Evolutionary conservation across 2,113 vertebrate species (phyloP).

Genomic region (Canis aureus): DNA sequence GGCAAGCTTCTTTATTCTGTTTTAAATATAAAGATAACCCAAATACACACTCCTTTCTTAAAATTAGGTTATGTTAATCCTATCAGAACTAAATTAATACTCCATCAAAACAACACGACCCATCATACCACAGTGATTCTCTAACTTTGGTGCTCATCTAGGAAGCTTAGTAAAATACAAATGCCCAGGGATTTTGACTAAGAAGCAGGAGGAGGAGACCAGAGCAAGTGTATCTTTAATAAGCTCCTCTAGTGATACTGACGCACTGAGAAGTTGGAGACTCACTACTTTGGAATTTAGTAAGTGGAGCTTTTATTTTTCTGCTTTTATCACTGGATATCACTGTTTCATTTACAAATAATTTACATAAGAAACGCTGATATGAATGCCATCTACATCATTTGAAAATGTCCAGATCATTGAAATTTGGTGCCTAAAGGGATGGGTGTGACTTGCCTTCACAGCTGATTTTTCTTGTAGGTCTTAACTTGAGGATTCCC

Average conservation of each 20-base stretch:
- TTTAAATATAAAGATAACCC: conserved; percentile 19
- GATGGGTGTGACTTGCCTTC: not conserved
- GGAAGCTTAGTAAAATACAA: not conserved
- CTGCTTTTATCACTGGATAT: not conserved
- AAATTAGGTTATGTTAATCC: conserved; percentile 33
- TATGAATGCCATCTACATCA: not conserved
- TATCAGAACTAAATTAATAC: not conserved
- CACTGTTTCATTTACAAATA: conserved; percentile 43
- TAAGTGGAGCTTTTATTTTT: conserved; percentile 8
- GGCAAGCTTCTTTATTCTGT: conserved; percentile 23
- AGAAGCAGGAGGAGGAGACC: not conserved
- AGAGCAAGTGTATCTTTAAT: not conserved
- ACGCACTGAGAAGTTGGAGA: not conserved
- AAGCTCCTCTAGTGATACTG: not conserved
- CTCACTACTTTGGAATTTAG: not conserved
- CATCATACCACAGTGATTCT: not conserved
- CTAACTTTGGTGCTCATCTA: not conserved
- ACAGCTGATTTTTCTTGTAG: conserved; percentile 46
- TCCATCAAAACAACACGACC: not conserved
- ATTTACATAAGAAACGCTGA: not conserved
- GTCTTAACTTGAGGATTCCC: conserved; percentile 60
- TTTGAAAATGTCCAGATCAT: not conserved
- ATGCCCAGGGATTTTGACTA: not conserved
- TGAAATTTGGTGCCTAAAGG: not conserved
- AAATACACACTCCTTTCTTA: not conserved